These are phyloP conservation scores for Puma concolor DNA, from an alignment of 2,113 vertebrate species.

Conservation along the genomic window DNA sequence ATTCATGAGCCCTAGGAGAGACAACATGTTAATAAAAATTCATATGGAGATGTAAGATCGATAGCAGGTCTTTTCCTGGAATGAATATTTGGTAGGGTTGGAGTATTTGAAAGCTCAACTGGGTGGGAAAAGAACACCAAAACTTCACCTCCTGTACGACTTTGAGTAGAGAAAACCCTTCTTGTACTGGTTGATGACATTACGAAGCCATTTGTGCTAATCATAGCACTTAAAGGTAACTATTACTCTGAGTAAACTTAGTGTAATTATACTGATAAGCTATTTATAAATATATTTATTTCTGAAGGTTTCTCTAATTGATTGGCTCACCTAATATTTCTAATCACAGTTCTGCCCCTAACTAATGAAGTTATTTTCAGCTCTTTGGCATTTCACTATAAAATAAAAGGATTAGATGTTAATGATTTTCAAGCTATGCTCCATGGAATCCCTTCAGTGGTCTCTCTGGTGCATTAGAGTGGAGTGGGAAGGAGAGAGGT, in stretches of 20 bases:
- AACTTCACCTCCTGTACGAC: neutral
- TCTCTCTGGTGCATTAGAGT: neutral
- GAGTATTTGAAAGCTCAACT: neutral
- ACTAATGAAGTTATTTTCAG: neutral
- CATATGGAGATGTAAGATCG: neutral
- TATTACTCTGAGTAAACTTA: neutral
- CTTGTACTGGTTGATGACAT: neutral
- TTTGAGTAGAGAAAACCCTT: neutral
- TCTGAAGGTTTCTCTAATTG: neutral
- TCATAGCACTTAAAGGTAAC: neutral
- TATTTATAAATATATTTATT: neutral
- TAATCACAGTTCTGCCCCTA: neutral
- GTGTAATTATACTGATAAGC: neutral
- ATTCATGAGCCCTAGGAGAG: neutral
- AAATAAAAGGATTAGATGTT: neutral
- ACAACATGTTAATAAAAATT: neutral
- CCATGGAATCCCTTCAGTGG: neutral
- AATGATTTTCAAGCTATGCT: neutral
- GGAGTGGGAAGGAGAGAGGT: neutral
- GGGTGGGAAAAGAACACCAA: neutral
- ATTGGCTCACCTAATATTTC: slow-evolving; percentile 40
- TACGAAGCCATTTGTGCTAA: neutral
- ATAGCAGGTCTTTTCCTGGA: neutral
- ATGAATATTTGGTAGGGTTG: neutral
- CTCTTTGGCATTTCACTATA: neutral